Evolutionary conservation across 1,140 invertebrate genomes (phyloP).

Genomic region (Glossosoma conforme): DNA sequence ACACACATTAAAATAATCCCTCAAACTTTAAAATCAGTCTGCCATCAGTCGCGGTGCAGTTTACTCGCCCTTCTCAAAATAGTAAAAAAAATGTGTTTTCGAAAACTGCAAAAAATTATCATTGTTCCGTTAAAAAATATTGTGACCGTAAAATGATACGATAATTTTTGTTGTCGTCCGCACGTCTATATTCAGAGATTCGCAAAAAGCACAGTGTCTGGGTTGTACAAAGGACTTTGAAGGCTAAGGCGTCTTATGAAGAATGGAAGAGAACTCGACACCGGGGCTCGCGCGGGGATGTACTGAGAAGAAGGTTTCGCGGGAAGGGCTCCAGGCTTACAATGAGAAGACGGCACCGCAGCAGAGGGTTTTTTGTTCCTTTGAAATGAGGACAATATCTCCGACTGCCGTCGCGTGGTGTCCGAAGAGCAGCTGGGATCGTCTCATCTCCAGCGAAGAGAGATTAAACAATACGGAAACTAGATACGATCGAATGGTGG

Average conservation of each 20-base stretch:
- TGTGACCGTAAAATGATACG: slow-evolving; percentile 35
- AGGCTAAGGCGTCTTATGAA: slow-evolving; percentile 1
- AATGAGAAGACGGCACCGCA: slow-evolving; percentile 22
- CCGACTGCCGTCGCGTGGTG: slow-evolving; percentile 6
- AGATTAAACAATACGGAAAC: slow-evolving; percentile 22
- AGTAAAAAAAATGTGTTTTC: not conserved
- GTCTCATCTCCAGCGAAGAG: slow-evolving; percentile 14
- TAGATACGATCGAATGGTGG: slow-evolving; percentile 21
- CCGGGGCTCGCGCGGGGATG: slow-evolving; percentile 15
- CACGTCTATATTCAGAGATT: too few species aligned
- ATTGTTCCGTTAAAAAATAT: slow-evolving; percentile 22
- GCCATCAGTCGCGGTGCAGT: slow-evolving; percentile 21
- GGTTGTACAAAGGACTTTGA: slow-evolving; percentile 7
- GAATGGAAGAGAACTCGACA: slow-evolving; percentile 20
- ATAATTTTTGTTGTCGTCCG: slow-evolving; percentile 16
- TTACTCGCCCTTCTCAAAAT: not conserved
- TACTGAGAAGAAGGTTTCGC: slow-evolving; percentile 9
- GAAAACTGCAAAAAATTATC: not conserved
- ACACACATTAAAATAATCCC: slow-evolving; percentile 11
- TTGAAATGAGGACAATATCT: slow-evolving; percentile 28
- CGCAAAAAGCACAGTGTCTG: slow-evolving; percentile 8
- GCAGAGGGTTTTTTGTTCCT: slow-evolving; percentile 24
- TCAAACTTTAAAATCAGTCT: slow-evolving; percentile 24
- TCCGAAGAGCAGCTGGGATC: slow-evolving; percentile 20
- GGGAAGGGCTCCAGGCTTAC: not conserved